Evolutionary conservation across 2,888 invertebrate genomes (phyloP).

Genomic region (Axea sp.): DNA sequence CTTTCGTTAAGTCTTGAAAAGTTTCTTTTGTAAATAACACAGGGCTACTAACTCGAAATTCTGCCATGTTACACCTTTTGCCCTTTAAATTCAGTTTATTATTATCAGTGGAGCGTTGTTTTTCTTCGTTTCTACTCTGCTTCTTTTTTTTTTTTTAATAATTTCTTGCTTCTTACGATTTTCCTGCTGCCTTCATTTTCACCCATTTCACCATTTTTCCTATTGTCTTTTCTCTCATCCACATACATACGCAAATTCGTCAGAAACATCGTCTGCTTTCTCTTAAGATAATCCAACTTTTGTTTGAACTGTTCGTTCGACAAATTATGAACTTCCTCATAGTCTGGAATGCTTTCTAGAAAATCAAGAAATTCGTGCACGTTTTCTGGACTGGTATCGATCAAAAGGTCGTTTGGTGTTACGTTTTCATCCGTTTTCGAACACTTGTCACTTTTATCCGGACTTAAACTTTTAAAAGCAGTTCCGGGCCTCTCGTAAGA

Average conservation of each 20-base stretch:
- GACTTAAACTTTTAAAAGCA: constrained; percentile 23
- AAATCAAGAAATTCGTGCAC: constrained; percentile 84
- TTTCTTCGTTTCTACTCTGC: constrained; percentile 35
- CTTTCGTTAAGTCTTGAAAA: constrained; percentile 73
- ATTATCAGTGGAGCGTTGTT: constrained; percentile 59
- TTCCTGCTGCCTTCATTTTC: constrained; percentile 1
- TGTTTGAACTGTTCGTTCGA: constrained; percentile 88
- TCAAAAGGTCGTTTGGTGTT: constrained; percentile 61
- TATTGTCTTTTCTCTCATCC: constrained; percentile 67
- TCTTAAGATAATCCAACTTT: constrained; percentile 84
- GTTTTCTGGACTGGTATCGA: constrained; percentile 67
- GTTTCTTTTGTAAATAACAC: constrained; percentile 68
- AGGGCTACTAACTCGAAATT: constrained; percentile 71
- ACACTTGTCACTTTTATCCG: constrained; percentile 40
- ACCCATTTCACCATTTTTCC: background rate
- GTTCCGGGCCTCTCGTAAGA: constrained; percentile 82
- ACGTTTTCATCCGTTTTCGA: constrained; percentile 27
- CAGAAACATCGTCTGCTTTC: constrained; percentile 82
- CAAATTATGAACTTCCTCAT: constrained; percentile 87
- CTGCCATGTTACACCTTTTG: constrained; percentile 73
- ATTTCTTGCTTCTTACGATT: constrained; percentile 11
- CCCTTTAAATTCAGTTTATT: constrained; percentile 72
- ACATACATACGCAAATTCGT: constrained; percentile 77
- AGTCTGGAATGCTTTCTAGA: constrained; percentile 89
- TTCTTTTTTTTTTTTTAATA: constrained; percentile 31